A percentile compares a stretch with the other conserved stretches of the same genome.
Conservation (phyloP, 2,888 invertebrate genomes). For the Alsophila aescularia region DNA sequence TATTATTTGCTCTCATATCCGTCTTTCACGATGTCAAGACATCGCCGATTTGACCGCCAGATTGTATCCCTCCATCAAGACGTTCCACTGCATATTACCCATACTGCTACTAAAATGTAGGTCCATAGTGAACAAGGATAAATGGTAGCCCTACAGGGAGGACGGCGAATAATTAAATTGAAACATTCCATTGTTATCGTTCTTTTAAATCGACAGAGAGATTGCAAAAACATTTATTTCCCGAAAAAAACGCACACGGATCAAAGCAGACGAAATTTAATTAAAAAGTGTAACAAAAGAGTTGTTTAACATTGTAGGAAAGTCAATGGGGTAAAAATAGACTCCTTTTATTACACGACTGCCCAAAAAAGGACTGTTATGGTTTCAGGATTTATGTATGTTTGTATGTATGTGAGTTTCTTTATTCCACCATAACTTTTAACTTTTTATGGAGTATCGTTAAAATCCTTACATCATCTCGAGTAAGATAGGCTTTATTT, state of each 20-base stretch:
- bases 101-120: constrained; percentile 8
- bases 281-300: constrained; percentile 37
- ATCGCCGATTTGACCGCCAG: too few relatives aligned
- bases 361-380: too few relatives aligned
- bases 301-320: constrained; percentile 12
- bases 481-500: too few relatives aligned
- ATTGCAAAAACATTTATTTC: constrained; percentile 37
- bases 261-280: constrained; percentile 36
- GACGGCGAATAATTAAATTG: constrained; percentile 45
- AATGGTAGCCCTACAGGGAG: constrained; percentile 18
- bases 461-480: too few relatives aligned
- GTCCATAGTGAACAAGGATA: constrained; percentile 20
- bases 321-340: constrained; percentile 6
- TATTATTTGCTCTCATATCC: too few relatives aligned
- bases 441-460: too few relatives aligned
- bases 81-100: background rate
- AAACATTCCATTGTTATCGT: constrained; percentile 45
- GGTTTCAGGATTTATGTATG: too few relatives aligned
- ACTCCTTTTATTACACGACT: background rate
- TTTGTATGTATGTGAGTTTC: too few relatives aligned
- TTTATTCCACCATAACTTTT: too few relatives aligned
- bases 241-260: constrained; percentile 30
- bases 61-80: background rate
- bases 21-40: too few relatives aligned
- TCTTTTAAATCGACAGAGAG: constrained; percentile 38